Evolutionary conservation across 1,140 invertebrate genomes (phyloP).

Genomic region (Octopus sinensis): DNA sequence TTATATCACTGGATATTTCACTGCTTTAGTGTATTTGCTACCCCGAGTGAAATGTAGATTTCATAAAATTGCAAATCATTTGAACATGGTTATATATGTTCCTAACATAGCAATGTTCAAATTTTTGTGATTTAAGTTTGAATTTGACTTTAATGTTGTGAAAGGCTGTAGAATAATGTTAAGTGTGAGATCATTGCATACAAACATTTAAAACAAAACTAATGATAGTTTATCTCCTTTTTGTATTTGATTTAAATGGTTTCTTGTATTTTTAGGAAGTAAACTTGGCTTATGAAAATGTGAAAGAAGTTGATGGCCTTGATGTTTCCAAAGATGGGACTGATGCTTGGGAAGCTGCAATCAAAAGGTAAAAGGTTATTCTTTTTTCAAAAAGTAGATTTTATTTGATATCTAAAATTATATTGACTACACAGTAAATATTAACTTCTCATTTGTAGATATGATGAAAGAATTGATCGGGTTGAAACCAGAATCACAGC

Average conservation of each 20-base stretch:
- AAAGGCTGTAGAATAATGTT: not conserved
- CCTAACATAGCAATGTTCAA: too few species aligned
- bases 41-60: too few species aligned
- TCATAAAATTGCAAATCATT: too few species aligned
- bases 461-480: slow-evolving; percentile 95
- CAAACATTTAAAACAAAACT: too few species aligned
- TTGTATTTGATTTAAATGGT: too few species aligned
- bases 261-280: slow-evolving; percentile 67
- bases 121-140: too few species aligned
- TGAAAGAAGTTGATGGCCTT: slow-evolving; percentile 96
- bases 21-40: too few species aligned
- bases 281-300: slow-evolving; percentile 95
- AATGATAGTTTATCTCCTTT: too few species aligned
- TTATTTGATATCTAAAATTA: not conserved
- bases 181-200: too few species aligned
- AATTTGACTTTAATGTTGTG: too few species aligned
- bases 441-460: slow-evolving; percentile 56
- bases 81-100: too few species aligned
- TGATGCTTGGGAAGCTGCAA: slow-evolving; percentile 95
- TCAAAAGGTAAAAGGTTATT: slow-evolving; percentile 63
- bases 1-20: too few species aligned
- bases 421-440: not conserved
- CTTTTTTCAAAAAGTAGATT: not conserved
- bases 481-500: slow-evolving; percentile 97
- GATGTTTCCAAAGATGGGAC: slow-evolving; percentile 95